Evolutionary conservation across 2,113 vertebrate species (phyloP).

Genomic region (Sarotherodon lohbergeri): DNA sequence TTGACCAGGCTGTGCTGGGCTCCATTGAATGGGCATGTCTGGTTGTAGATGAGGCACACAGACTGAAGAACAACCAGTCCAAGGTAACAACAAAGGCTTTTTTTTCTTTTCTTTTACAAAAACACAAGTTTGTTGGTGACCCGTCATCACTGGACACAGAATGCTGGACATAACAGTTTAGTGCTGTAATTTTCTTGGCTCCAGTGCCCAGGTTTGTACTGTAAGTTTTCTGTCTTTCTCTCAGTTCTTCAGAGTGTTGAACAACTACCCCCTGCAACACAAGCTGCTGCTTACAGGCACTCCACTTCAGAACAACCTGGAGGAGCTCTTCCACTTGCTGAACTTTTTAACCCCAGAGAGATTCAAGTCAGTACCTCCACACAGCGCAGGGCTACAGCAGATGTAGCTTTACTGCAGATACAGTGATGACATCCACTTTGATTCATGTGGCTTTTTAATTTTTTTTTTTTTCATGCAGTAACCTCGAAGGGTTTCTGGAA

Average conservation of each 20-base stretch:
- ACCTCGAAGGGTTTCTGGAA: constrained; percentile 94
- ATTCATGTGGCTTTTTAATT: not conserved
- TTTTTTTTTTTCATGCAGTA: constrained; percentile 67
- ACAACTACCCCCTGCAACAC: constrained; percentile 94
- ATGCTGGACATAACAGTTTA: not conserved
- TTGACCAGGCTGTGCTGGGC: constrained; percentile 92
- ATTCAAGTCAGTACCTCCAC: constrained; percentile 83
- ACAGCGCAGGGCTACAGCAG: not conserved
- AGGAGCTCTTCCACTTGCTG: constrained; percentile 93
- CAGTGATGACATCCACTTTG: not conserved
- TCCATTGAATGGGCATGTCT: constrained; percentile 98
- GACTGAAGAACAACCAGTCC: constrained; percentile 97
- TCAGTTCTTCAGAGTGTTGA: constrained; percentile 93
- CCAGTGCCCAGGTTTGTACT: not conserved
- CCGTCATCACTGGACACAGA: not conserved
- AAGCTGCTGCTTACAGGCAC: constrained; percentile 94
- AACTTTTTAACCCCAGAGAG: constrained; percentile 94
- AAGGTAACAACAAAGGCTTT: constrained; percentile 73
- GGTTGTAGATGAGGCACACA: constrained; percentile 94
- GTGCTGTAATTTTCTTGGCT: not conserved
- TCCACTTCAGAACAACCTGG: constrained; percentile 94
- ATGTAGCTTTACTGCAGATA: not conserved
- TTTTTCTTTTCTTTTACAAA: not conserved
- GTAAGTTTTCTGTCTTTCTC: not conserved
- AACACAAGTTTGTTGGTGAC: not conserved